phyloP scores from a whole-genome alignment of 2,113 vertebrate genomes.

The Pipra filicauda region DNA sequence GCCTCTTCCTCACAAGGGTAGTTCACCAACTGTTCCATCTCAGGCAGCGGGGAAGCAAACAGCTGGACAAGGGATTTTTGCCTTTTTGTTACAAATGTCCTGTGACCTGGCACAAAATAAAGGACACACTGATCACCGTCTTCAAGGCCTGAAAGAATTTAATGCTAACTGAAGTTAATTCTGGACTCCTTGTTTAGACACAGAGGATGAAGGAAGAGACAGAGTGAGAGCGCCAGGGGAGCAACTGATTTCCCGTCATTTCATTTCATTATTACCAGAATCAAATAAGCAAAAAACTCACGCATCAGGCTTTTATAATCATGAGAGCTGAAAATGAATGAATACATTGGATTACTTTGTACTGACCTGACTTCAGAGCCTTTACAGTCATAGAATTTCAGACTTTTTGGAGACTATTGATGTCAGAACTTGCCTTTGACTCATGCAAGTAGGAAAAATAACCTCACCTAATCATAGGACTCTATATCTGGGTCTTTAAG shows the following conservation, averaged over 20 bases:
- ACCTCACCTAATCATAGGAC: background rate
- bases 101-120: background rate
- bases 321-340: conserved; percentile 43
- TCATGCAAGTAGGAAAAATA: background rate
- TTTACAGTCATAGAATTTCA: conserved; percentile 23
- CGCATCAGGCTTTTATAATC: conserved; percentile 56
- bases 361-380: conserved; percentile 34
- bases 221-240: background rate
- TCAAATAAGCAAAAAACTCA: conserved; percentile 60
- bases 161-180: conserved; percentile 47
- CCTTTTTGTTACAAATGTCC: background rate
- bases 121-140: background rate
- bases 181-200: background rate
- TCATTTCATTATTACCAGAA: conserved; percentile 61
- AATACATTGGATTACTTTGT: conserved; percentile 38
- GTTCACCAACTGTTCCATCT: background rate
- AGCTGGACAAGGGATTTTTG: background rate
- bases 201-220: conserved; percentile 7
- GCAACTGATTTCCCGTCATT: conserved; percentile 47
- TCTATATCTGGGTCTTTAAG: background rate
- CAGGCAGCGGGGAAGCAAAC: background rate
- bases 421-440: conserved; percentile 4
- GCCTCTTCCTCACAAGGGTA: background rate
- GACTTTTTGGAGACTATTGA: background rate
- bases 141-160: background rate